phyloP scores from a whole-genome alignment of 2,888 invertebrate species.

The Lycia hirtaria region DNA sequence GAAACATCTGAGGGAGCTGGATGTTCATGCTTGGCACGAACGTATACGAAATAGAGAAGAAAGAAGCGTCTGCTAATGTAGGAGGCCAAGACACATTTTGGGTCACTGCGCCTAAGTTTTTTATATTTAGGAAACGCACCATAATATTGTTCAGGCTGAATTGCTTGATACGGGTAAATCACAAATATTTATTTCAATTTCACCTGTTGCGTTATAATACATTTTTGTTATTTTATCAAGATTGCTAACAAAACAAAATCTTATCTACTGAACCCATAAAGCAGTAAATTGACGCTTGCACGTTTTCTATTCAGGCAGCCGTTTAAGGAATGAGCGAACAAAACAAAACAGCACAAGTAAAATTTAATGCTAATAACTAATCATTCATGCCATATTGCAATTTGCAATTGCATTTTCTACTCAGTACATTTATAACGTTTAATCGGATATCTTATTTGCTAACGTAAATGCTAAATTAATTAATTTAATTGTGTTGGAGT shows the following conservation, averaged over 20 bases:
- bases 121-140: no score
- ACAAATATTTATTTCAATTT: no score
- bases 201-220: no score
- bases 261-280: constrained; percentile 28
- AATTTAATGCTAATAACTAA: constrained; percentile 44
- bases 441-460: constrained; percentile 32
- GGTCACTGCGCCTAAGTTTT: no score
- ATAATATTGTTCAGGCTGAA: no score
- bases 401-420: constrained; percentile 45
- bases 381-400: constrained; percentile 55
- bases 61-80: no score
- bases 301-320: constrained; percentile 48
- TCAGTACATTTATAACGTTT: constrained; percentile 43
- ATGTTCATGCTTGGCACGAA: no score
- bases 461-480: constrained; percentile 38
- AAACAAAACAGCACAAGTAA: constrained; percentile 40
- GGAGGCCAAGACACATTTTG: no score
- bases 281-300: background rate
- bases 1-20: no score
- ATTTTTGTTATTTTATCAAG: no score
- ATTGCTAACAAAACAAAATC: background rate
- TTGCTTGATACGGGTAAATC: no score
- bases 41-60: no score
- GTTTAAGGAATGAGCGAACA: constrained; percentile 51
- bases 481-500: constrained; percentile 12